Percentiles rank a stretch among this genome's conserved stretches.
Conservation (phyloP, 92 coral and sea anemone species). For the Ricordea florida region DNA sequence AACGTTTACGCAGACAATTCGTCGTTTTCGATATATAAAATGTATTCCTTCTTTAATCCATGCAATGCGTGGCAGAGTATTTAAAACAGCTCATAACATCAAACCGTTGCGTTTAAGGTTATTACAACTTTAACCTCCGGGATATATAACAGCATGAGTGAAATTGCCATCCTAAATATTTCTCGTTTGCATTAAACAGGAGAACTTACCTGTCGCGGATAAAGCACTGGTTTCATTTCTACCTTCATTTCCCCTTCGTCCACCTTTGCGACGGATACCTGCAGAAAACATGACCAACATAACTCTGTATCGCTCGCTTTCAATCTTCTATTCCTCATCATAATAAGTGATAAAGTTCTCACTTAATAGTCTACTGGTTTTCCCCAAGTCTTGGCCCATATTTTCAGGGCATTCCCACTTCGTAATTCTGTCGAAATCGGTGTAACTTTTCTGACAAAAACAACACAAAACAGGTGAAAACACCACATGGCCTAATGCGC, state of each 20-base stretch:
- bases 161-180: too few species aligned
- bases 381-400: slow-evolving; percentile 93
- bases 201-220: slow-evolving; percentile 48
- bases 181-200: not conserved
- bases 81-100: too few species aligned
- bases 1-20: too few species aligned
- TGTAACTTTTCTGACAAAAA: not conserved
- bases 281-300: slow-evolving; percentile 8
- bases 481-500: not conserved
- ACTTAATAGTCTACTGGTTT: slow-evolving; percentile 89
- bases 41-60: too few species aligned
- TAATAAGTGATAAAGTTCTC: slow-evolving; percentile 10
- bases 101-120: too few species aligned
- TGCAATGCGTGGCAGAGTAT: too few species aligned
- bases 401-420: too few species aligned
- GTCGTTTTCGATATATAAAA: too few species aligned
- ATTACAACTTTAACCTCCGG: too few species aligned
- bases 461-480: slow-evolving; percentile 17
- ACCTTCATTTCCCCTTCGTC: slow-evolving; percentile 48
- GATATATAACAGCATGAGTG: too few species aligned
- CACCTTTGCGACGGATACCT: slow-evolving; percentile 90
- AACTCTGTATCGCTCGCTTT: not conserved
- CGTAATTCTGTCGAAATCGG: not conserved
- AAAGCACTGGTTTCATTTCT: slow-evolving; percentile 17
- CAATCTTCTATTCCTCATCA: too few species aligned